A percentile compares a stretch with the other conserved stretches of the same genome.
These are phyloP conservation scores for Zaprionus ghesquierei DNA, from an alignment of 1,140 invertebrate genomes.

Conservation along the genomic window DNA sequence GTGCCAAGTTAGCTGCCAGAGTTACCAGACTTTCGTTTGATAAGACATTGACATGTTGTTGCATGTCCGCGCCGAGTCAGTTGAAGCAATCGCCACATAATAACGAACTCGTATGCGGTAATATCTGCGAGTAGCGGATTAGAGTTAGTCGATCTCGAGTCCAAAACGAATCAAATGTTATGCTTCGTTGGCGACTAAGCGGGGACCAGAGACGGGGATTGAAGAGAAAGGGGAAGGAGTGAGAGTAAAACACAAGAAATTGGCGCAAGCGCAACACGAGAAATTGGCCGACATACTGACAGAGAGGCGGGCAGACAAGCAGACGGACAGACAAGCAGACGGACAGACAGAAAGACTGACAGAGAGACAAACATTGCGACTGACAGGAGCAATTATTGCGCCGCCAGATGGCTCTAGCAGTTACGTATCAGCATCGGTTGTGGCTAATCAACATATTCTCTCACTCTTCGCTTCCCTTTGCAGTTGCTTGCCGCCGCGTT, in stretches of 20 bases:
- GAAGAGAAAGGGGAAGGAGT: conserved; percentile 32
- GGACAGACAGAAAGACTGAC: background rate
- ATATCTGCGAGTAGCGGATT: conserved; percentile 32
- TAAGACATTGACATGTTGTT: conserved; percentile 68
- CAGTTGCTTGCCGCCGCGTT: conserved; percentile 74
- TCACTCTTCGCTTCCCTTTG: background rate
- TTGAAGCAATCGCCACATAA: conserved; percentile 56
- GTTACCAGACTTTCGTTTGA: conserved; percentile 40
- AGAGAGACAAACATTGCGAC: background rate
- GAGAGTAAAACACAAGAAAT: conserved; percentile 32
- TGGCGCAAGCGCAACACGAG: conserved; percentile 35
- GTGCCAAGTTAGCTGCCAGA: background rate
- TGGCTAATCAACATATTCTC: background rate
- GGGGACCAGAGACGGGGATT: conserved; percentile 12
- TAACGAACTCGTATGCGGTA: conserved; percentile 62
- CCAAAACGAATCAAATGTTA: conserved; percentile 68
- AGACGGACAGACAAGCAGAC: background rate
- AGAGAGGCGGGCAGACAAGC: background rate
- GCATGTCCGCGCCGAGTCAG: conserved; percentile 14
- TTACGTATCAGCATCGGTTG: conserved; percentile 20
- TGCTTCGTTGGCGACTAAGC: conserved; percentile 36
- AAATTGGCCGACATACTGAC: conserved; percentile 34
- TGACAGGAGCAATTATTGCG: conserved; percentile 43
- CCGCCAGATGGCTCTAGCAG: conserved; percentile 7
- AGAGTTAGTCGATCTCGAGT: conserved; percentile 45